Evolutionary conservation across 2,113 vertebrate species (phyloP).

Genomic region (Solea senegalensis): DNA sequence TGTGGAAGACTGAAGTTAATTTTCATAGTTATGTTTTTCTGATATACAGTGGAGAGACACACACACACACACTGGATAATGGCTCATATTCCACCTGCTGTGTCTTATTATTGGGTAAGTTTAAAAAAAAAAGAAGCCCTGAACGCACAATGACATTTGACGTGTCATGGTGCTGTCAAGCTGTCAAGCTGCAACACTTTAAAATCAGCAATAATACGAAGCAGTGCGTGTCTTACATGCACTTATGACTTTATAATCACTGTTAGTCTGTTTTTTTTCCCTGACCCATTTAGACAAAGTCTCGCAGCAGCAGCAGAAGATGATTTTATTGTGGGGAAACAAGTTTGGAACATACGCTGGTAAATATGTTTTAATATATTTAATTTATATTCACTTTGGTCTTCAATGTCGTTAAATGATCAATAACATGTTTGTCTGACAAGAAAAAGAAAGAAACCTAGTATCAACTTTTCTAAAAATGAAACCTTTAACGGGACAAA

Average conservation of each 20-base stretch:
- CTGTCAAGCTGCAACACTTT: background rate
- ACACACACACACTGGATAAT: conserved; percentile 34
- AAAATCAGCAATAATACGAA: conserved; percentile 12
- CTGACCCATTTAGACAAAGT: no score
- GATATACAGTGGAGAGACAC: conserved; percentile 28
- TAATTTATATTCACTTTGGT: no score
- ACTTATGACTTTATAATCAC: conserved; percentile 1
- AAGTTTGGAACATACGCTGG: no score
- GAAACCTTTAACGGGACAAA: no score
- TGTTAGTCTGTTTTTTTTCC: no score
- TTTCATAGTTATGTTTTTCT: conserved; percentile 36
- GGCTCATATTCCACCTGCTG: conserved; percentile 1
- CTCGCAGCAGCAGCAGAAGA: no score
- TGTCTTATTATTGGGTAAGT: background rate
- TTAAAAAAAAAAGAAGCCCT: conserved; percentile 7
- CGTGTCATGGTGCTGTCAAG: conserved; percentile 12
- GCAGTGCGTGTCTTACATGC: conserved; percentile 20
- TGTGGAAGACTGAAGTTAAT: conserved; percentile 54
- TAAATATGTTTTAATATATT: no score
- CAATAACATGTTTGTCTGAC: no score
- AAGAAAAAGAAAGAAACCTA: no score
- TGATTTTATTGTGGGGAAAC: no score
- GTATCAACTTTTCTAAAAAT: no score
- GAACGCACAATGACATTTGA: conserved; percentile 14
- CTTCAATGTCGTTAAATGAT: no score